Percentiles rank a stretch among this genome's conserved stretches.
phyloP scores from a whole-genome alignment of 30 jellyfish, hydroid and myxozoan genomes.

The Turritopsis dohrnii region DNA sequence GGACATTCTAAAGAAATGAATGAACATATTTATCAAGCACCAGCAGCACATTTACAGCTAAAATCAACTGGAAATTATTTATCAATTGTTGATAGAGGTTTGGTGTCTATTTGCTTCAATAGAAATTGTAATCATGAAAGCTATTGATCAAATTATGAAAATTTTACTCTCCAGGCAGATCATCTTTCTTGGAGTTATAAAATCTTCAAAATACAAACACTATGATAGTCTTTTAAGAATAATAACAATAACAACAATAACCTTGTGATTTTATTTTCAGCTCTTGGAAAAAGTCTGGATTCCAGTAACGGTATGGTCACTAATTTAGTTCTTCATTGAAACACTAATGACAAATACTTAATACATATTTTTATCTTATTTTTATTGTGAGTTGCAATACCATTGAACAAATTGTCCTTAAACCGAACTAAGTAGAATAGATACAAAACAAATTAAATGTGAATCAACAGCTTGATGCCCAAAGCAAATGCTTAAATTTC shows the following conservation, averaged over 20 bases:
- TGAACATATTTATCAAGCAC: conserved; percentile 20
- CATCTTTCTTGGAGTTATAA: background rate
- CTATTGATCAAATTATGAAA: background rate
- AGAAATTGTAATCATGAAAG: background rate
- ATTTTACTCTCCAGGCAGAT: background rate
- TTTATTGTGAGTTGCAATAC: background rate
- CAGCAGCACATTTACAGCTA: conserved; percentile 17
- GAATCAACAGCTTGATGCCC: background rate
- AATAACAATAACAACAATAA: background rate
- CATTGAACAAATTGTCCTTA: background rate
- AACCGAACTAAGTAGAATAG: background rate
- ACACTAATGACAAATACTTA: background rate
- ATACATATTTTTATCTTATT: background rate
- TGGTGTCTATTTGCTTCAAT: background rate
- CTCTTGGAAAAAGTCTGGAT: background rate
- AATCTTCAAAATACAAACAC: background rate
- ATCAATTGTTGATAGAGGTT: conserved; percentile 9
- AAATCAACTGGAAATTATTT: conserved; percentile 19
- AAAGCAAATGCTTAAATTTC: background rate
- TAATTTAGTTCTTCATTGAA: background rate
- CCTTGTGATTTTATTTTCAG: background rate
- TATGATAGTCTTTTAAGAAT: background rate
- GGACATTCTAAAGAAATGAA: conserved; percentile 15
- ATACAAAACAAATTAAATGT: background rate
- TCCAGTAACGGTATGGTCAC: background rate